A percentile compares a stretch with the other conserved stretches of the same genome.
These are phyloP conservation scores for Steatocranus sp. DNA, from an alignment of 2,797 vertebrate species.

Conservation along the genomic window DNA sequence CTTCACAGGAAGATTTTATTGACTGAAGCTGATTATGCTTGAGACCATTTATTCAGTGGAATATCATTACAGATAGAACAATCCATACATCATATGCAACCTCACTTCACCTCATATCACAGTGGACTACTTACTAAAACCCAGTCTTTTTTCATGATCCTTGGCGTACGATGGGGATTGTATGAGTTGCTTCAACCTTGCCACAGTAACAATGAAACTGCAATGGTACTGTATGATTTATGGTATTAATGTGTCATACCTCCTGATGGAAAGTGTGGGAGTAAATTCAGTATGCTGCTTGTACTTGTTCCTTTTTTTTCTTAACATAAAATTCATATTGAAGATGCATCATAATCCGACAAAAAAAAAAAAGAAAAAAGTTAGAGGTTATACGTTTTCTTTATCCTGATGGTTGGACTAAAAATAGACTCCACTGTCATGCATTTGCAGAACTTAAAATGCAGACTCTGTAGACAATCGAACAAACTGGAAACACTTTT, in stretches of 20 bases:
- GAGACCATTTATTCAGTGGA: constrained; percentile 79
- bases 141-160: constrained; percentile 45
- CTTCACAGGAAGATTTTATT: constrained; percentile 80
- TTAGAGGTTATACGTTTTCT: neutral
- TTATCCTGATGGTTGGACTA: neutral
- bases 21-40: constrained; percentile 85
- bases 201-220: neutral
- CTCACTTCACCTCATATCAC: constrained; percentile 58
- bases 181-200: constrained; percentile 51
- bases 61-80: constrained; percentile 77
- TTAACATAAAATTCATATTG: neutral
- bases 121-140: constrained; percentile 56
- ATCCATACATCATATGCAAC: constrained; percentile 81
- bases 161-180: constrained; percentile 1
- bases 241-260: constrained; percentile 14
- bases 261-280: neutral
- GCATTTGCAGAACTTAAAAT: neutral
- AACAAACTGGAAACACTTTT: neutral
- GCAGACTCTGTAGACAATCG: neutral
- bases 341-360: neutral
- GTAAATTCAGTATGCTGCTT: neutral
- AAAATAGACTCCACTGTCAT: neutral
- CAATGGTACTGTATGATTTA: constrained; percentile 4
- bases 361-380: neutral
- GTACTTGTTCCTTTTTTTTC: neutral